Evolutionary conservation across 1,140 invertebrate species (phyloP), one percentile per base, ranked within the genome.

Genomic region (Asbolus verrucosus): DNA sequence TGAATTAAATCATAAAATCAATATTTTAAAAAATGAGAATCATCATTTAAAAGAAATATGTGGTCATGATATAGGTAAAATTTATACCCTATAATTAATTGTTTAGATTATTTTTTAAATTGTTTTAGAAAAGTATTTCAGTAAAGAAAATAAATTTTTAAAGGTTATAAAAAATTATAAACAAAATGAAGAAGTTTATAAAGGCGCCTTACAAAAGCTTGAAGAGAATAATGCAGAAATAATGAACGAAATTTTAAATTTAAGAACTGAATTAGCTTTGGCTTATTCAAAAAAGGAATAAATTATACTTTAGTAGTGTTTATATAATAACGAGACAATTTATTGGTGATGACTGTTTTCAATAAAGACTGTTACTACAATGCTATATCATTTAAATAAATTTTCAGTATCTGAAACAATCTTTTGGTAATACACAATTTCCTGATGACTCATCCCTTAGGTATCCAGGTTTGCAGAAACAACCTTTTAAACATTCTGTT

Each of bases 101-200:
- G 18, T 69, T 30, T n/a, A n/a, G 9, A 63, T 13, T 16, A 2
- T 2, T 31, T 11, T 8, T n/a, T n/a, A 39, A 33, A 38, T 31
- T 15, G n/a, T 46, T 68, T 38, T 30, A 38, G 30, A 33, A 13
- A 27, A 46, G 14, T 39, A 60, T 16, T 69, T 33, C 14, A 33
- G 19, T 14, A 69, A 63, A 21, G 43, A 46, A 13, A 21, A 54
- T 8, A 21, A 19, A 31, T 46, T 24, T 33, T 61, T 73, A 6
- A 63, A 62, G 14, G 67, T 73, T 24, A n/a, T 75, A 5, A 65
- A 65, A 24, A 73, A 73, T 19, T 43, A 75, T 43, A 71, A 63
- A 71, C 31, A 41, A 1, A 73, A 71, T 59, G 74, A 75, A 54
- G 69, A 69, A 24, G 63, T 75, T 36, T 75, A 73, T 27, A 71